Conservation (phyloP, 2,888 invertebrate species). For the Synanthedon vespiformis region DNA sequence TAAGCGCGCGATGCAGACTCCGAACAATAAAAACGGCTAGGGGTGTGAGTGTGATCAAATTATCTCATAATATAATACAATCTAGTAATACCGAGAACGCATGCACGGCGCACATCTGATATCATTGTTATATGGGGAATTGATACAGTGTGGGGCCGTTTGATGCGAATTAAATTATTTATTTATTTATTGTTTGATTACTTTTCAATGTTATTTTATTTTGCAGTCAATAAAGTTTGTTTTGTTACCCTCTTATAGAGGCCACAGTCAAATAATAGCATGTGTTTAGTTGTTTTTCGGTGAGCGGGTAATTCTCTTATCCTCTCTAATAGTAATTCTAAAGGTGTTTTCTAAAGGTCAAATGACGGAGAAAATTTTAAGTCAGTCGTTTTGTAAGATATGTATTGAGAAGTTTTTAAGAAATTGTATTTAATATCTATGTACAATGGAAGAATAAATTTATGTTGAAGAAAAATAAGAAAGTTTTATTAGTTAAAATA, state of each 20-base stretch:
- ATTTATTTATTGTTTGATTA: constrained; percentile 24
- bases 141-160: constrained; percentile 15
- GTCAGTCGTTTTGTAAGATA: too few species aligned
- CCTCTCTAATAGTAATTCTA: too few species aligned
- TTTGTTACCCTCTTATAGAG: neutral
- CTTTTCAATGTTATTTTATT: neutral
- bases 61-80: constrained; percentile 49
- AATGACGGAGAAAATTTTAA: too few species aligned
- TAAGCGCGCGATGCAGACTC: constrained; percentile 16
- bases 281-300: too few species aligned
- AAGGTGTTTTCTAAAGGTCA: too few species aligned
- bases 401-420: too few species aligned
- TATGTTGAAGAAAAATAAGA: too few species aligned
- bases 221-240: too few species aligned
- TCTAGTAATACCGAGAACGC: constrained; percentile 23
- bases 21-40: constrained; percentile 37
- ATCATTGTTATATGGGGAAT: constrained; percentile 25
- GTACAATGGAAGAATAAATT: too few species aligned
- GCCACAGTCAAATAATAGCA: constrained; percentile 1
- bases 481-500: too few species aligned
- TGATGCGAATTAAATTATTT: constrained; percentile 36
- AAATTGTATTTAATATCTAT: too few species aligned
- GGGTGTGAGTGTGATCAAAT: constrained; percentile 45
- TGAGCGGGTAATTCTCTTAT: too few species aligned
- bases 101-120: constrained; percentile 36